These are phyloP conservation scores for Lasioglossum baleicum DNA, from an alignment of 1,140 invertebrate species.

Conservation along the genomic window DNA sequence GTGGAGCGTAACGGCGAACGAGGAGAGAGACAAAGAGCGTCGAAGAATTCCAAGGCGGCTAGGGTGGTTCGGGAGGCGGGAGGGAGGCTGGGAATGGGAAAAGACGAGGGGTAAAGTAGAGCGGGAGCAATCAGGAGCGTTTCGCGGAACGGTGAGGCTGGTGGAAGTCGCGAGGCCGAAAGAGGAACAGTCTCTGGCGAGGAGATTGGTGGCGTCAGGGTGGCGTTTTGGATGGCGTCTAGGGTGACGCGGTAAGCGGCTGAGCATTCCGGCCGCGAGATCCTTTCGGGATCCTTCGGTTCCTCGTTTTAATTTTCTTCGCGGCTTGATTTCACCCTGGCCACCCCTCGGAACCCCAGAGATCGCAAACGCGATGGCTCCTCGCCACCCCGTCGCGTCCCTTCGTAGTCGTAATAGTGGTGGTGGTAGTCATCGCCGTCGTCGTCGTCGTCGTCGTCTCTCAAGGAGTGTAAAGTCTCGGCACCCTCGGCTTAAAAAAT, in stretches of 20 bases:
- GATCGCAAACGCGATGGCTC: constrained; percentile 29
- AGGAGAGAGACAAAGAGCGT: too few relatives aligned
- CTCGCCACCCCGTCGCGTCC: constrained; percentile 47
- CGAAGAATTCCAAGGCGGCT: too few relatives aligned
- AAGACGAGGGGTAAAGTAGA: too few relatives aligned
- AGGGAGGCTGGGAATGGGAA: too few relatives aligned
- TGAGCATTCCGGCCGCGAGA: constrained; percentile 54
- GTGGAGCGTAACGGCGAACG: constrained; percentile 32
- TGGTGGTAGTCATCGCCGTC: too few relatives aligned
- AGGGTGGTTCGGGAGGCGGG: constrained; percentile 48
- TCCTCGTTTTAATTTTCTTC: constrained; percentile 76
- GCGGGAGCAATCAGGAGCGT: constrained; percentile 16
- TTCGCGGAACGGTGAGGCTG: too few relatives aligned
- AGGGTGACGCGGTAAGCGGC: too few relatives aligned
- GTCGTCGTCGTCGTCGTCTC: constrained; percentile 63
- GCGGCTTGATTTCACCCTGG: constrained; percentile 73
- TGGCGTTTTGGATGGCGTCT: too few relatives aligned
- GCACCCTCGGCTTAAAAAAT: constrained; percentile 79
- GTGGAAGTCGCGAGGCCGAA: too few relatives aligned
- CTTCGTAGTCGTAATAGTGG: too few relatives aligned
- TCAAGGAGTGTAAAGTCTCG: constrained; percentile 79
- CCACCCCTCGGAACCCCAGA: constrained; percentile 44
- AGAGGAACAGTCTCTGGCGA: too few relatives aligned
- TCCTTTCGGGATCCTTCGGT: constrained; percentile 66
- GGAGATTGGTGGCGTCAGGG: constrained; percentile 41